These are phyloP conservation scores for Limnephilus lunatus DNA, from an alignment of 2,888 invertebrate species.

Conservation along the genomic window DNA sequence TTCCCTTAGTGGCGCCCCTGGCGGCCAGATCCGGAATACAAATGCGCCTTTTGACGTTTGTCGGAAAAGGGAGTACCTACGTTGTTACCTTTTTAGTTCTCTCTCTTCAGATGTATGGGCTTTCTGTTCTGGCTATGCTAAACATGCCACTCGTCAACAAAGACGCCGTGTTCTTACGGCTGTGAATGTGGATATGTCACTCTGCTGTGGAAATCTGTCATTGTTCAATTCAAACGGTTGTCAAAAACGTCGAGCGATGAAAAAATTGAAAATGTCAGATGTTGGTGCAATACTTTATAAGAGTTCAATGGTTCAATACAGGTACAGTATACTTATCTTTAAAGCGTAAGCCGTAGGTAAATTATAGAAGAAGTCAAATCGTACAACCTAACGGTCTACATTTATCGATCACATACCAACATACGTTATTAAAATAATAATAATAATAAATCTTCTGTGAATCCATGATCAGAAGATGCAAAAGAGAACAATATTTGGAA, in stretches of 20 bases:
- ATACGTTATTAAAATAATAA: no score
- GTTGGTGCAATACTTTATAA: not conserved
- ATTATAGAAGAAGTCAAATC: no score
- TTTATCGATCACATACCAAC: no score
- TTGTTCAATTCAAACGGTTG: conserved; percentile 1
- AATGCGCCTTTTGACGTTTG: conserved; percentile 61
- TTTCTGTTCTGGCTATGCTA: conserved; percentile 10
- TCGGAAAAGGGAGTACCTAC: conserved; percentile 35
- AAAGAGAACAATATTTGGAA: no score
- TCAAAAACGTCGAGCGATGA: not conserved
- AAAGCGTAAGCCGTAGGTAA: not conserved
- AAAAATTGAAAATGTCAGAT: not conserved
- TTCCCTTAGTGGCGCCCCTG: conserved; percentile 61
- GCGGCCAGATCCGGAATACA: conserved; percentile 61
- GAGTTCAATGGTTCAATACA: not conserved
- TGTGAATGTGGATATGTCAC: not conserved
- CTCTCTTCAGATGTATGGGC: not conserved
- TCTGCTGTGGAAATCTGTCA: not conserved
- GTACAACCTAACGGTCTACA: no score
- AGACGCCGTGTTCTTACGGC: not conserved
- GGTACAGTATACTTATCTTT: not conserved
- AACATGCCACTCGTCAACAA: not conserved
- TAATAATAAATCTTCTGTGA: no score
- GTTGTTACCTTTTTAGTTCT: conserved; percentile 27
- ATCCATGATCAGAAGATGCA: no score